These are phyloP conservation scores for Platycheirus albimanus DNA, from an alignment of 2,888 invertebrate genomes.

Conservation along the genomic window DNA sequence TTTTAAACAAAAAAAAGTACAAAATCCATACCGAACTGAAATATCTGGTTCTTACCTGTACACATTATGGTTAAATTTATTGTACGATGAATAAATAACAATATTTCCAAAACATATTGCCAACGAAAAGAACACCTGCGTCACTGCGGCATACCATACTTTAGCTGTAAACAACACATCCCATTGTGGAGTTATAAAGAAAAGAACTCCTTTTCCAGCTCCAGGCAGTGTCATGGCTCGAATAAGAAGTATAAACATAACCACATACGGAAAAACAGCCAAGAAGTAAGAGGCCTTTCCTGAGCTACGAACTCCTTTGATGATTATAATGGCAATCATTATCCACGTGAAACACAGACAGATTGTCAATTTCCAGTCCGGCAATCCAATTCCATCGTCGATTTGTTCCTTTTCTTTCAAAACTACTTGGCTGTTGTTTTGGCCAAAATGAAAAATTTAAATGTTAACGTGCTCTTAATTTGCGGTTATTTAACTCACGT, in stretches of 20 bases:
- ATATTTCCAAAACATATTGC: slow-evolving; percentile 86
- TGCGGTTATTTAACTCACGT: slow-evolving; percentile 78
- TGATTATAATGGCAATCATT: slow-evolving; percentile 83
- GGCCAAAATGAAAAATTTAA: too few relatives aligned
- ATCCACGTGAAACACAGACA: slow-evolving; percentile 84
- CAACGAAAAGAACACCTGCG: slow-evolving; percentile 86
- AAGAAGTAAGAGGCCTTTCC: slow-evolving; percentile 88
- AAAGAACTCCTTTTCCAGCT: slow-evolving; percentile 85
- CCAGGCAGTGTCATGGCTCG: slow-evolving; percentile 85
- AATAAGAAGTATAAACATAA: slow-evolving; percentile 85
- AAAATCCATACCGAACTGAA: not conserved
- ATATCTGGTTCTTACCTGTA: slow-evolving; percentile 81
- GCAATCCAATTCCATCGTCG: slow-evolving; percentile 84
- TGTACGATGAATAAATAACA: slow-evolving; percentile 86
- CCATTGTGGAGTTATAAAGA: slow-evolving; percentile 87
- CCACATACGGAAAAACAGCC: slow-evolving; percentile 87
- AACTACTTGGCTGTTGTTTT: slow-evolving; percentile 81
- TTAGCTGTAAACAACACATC: slow-evolving; percentile 81
- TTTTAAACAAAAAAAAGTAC: not conserved
- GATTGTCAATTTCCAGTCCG: slow-evolving; percentile 84
- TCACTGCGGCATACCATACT: slow-evolving; percentile 86
- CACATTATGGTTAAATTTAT: slow-evolving; percentile 85
- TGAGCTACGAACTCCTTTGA: slow-evolving; percentile 85
- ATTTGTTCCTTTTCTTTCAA: slow-evolving; percentile 83
- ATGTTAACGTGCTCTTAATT: too few relatives aligned